Conservation (phyloP, 2,797 vertebrate species). For the Thaleichthys pacificus region DNA sequence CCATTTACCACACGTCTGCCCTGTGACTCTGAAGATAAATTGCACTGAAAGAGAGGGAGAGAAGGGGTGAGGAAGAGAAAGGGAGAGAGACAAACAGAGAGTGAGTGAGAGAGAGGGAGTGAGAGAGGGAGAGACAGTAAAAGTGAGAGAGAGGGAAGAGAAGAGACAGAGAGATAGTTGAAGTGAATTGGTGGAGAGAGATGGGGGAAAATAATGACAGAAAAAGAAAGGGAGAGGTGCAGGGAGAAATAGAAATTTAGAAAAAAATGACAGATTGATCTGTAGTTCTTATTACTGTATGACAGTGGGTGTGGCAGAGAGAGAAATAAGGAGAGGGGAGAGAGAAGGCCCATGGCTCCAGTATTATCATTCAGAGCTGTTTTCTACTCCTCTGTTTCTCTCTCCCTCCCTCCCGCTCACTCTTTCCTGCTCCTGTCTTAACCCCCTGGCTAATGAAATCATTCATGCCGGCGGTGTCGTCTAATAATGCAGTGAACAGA, state of each 20-base stretch:
- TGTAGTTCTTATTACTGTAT: constrained; percentile 32
- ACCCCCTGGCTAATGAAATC: constrained; percentile 61
- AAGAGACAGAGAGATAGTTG: constrained; percentile 18
- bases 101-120: not conserved
- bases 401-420: not conserved
- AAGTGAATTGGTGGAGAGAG: not conserved
- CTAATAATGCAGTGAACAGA: constrained; percentile 61
- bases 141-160: not conserved
- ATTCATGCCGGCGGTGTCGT: constrained; percentile 58
- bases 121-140: not conserved
- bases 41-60: rapidly evolving
- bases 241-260: not conserved
- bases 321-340: not conserved
- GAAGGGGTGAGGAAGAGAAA: not conserved
- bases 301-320: not conserved
- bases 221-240: constrained; percentile 29
- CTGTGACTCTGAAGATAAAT: not conserved
- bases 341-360: constrained; percentile 37
- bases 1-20: no score
- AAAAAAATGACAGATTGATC: constrained; percentile 47
- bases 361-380: constrained; percentile 42
- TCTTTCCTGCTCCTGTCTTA: constrained; percentile 46
- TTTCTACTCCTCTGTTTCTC: not conserved
- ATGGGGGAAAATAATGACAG: constrained; percentile 2
- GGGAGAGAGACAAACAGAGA: constrained; percentile 12